Base-by-base conservation (phyloP, 1,140 invertebrate species). In the Heliothis subflexa region DNA sequence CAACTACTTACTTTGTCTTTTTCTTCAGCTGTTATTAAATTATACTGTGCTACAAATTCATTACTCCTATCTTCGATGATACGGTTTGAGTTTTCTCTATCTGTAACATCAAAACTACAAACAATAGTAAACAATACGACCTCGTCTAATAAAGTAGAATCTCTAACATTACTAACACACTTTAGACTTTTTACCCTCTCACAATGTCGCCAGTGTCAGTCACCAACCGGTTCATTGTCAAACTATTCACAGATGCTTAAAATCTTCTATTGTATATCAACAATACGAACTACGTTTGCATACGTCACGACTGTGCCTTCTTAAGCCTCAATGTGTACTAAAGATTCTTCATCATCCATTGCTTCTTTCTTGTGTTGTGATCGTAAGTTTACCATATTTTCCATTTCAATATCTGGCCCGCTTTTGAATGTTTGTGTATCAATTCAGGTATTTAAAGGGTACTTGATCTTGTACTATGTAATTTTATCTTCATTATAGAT, bases 171-270 rank as follows among this genome's bases (percentile, higher is more conserved):
- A 40, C 14, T 7, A 62, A 62, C 59, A 62, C 25, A 62, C 52
- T n/a, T 55, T 33, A 33, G 7, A 33, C 33, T 33, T 33, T 33
- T 33, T 25, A n/a, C n/a, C 25, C 14, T 33, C 40, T 18, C 16
- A 45, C 33, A 62, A 47, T 57, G 11, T 57, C 55, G 40, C 40
- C n/a, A 18, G n/a, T 68, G 40, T 16, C 16, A 45, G 9, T 68
- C 14, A 21, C 21, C 18, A 68, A 11, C 45, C 64, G 21, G 64
- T 68, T 25, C 64, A 68, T 68, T 68, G 64, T 68, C 18, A 68
- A 68, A 28, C 12, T 10, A 52, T 50, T 68, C 64, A 68, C 64
- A 68, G 64, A 47, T 68, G 64, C 28, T 25, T 68, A 50, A 68
- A 50, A 68, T 68, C 12, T 50, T 25, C 64, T 68, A 49, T 68